Evolutionary conservation across 2,113 vertebrate genomes (phyloP).

Genomic region (Nannobrachium achirus): DNA sequence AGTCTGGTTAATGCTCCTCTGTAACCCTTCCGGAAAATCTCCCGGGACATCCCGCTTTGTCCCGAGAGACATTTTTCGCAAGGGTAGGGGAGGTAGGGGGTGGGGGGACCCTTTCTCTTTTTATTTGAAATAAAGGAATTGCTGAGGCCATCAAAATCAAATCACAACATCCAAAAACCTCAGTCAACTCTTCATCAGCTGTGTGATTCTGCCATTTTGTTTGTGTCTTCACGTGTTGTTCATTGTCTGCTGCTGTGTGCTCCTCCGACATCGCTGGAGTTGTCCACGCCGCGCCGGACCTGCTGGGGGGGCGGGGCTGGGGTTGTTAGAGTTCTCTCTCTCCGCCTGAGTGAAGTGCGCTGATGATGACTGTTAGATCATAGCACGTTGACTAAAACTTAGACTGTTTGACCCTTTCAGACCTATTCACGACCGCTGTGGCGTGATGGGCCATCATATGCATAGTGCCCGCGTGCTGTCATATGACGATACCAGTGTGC

Average conservation of each 20-base stretch:
- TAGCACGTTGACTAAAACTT: conserved; percentile 21
- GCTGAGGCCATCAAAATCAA: conserved; percentile 37
- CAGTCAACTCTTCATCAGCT: conserved; percentile 58
- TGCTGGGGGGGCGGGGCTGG: conserved; percentile 1
- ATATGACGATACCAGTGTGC: conserved; percentile 72
- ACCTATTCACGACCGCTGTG: conserved; percentile 45
- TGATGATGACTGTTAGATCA: conserved; percentile 30
- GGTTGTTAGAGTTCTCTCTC: conserved; percentile 4
- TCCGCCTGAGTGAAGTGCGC: conserved; percentile 12
- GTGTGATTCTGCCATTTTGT: conserved; percentile 60
- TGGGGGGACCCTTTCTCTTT: conserved; percentile 28
- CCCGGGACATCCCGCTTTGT: conserved; percentile 31
- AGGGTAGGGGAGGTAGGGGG: conserved; percentile 29
- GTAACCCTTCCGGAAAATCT: conserved; percentile 51
- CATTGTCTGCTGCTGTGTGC: conserved; percentile 60
- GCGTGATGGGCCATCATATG: conserved; percentile 69
- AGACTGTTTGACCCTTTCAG: conserved; percentile 29
- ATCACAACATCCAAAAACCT: conserved; percentile 40
- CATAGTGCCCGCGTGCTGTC: conserved; percentile 47
- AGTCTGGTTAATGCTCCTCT: conserved; percentile 34
- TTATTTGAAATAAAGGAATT: conserved; percentile 28
- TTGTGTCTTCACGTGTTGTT: conserved; percentile 40
- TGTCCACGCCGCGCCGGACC: conserved; percentile 32
- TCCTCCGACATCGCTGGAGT: conserved; percentile 14
- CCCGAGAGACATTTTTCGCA: conserved; percentile 41